Conservation (phyloP, 2,113 vertebrate genomes). For the Megaceryle torquata region DNA sequence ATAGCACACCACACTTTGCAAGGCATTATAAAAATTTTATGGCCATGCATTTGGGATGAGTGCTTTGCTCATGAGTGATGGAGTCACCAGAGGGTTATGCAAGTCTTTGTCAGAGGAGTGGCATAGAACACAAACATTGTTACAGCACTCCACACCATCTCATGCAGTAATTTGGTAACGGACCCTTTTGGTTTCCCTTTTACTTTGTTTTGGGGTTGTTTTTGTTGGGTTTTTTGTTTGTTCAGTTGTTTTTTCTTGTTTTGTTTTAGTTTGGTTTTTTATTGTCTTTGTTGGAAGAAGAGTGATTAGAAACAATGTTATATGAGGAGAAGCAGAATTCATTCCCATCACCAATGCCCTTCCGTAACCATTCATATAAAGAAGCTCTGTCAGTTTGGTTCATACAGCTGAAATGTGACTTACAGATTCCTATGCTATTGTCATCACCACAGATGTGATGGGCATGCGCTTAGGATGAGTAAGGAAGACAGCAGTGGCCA, state of each 20-base stretch:
- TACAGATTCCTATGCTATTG: not conserved
- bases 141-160: not conserved
- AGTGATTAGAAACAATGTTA: not conserved
- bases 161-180: not conserved
- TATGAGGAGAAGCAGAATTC: not conserved
- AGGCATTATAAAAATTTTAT: conserved; percentile 48
- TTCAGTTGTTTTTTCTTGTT: too few species aligned
- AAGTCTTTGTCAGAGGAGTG: conserved; percentile 7
- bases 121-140: not conserved
- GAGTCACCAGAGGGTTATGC: conserved; percentile 7
- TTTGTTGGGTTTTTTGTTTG: too few species aligned
- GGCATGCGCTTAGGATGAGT: not conserved
- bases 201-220: too few species aligned
- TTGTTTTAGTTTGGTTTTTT: not conserved
- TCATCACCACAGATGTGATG: not conserved
- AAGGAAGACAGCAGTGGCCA: not conserved
- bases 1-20: not conserved
- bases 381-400: not conserved
- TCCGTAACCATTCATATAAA: not conserved
- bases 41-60: not conserved
- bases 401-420: not conserved
- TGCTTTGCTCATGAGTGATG: conserved; percentile 1
- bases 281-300: not conserved
- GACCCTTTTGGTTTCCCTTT: not conserved
- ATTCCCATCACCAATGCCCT: not conserved